Percentiles rank a stretch among this genome's conserved stretches.
Conservation (phyloP, 2,113 vertebrate species). For the Oreochromis aureus region DNA sequence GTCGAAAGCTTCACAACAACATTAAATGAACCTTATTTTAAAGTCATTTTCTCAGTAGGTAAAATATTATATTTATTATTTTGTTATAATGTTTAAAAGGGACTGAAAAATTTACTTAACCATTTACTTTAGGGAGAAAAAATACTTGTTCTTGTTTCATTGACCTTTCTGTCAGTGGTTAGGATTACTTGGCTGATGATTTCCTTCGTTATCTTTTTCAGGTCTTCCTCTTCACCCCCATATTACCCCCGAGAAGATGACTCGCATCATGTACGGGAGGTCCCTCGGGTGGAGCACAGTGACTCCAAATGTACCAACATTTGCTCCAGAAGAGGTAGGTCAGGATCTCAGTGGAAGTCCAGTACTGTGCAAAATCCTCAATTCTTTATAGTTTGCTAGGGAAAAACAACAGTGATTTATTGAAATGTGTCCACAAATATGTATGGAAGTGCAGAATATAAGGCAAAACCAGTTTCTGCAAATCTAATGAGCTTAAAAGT, state of each 20-base stretch:
- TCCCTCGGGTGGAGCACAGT: background rate
- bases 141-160: background rate
- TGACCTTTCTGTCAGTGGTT: background rate
- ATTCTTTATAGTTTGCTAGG: background rate
- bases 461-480: background rate
- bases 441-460: background rate
- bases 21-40: background rate
- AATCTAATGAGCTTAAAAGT: background rate
- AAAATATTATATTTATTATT: background rate
- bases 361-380: background rate
- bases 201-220: background rate
- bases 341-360: background rate
- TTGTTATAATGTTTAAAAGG: background rate
- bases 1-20: background rate
- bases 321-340: constrained; percentile 73
- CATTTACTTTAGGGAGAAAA: too few relatives aligned
- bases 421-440: background rate
- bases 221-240: constrained; percentile 47
- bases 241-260: constrained; percentile 26
- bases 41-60: background rate
- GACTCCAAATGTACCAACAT: constrained; percentile 65
- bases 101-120: background rate
- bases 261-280: background rate
- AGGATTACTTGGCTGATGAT: background rate
- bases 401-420: background rate